Evolutionary conservation across 2,888 invertebrate genomes (phyloP).

Genomic region (Drosophila vallismaia): DNA sequence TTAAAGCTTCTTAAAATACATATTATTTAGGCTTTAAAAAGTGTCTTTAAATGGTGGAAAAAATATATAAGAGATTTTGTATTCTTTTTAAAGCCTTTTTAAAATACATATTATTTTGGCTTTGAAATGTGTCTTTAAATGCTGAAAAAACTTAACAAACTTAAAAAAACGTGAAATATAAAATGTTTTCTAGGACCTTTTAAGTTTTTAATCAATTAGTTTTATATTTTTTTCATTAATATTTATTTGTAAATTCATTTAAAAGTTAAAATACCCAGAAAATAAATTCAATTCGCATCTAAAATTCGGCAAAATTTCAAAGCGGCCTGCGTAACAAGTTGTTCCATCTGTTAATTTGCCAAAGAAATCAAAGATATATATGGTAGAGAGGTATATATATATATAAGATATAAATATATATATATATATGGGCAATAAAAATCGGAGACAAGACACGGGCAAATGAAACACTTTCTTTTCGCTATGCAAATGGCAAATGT

Average conservation of each 20-base stretch:
- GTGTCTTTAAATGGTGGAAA: too few species aligned
- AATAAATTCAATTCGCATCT: not conserved
- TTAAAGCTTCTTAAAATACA: too few species aligned
- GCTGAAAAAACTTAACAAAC: too few species aligned
- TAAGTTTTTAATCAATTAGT: not conserved
- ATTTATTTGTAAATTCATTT: not conserved
- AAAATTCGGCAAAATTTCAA: conserved; percentile 41
- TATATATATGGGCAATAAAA: conserved; percentile 14
- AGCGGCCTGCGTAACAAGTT: conserved; percentile 45
- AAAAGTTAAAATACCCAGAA: not conserved
- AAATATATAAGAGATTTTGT: too few species aligned
- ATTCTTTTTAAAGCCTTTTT: too few species aligned
- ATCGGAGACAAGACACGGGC: conserved; percentile 14
- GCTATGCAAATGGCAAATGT: conserved; percentile 22
- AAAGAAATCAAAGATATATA: conserved; percentile 23
- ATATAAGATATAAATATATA: not conserved
- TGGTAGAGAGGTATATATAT: not conserved
- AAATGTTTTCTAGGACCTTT: too few species aligned
- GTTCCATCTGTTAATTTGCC: conserved; percentile 62
- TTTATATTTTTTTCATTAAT: not conserved
- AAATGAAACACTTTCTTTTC: conserved; percentile 49
- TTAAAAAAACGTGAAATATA: too few species aligned
- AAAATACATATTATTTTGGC: too few species aligned
- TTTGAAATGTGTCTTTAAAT: too few species aligned
- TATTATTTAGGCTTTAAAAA: too few species aligned